These are phyloP conservation scores for Cephus pygmeus DNA, from an alignment of 2,888 invertebrate species.

Conservation along the genomic window DNA sequence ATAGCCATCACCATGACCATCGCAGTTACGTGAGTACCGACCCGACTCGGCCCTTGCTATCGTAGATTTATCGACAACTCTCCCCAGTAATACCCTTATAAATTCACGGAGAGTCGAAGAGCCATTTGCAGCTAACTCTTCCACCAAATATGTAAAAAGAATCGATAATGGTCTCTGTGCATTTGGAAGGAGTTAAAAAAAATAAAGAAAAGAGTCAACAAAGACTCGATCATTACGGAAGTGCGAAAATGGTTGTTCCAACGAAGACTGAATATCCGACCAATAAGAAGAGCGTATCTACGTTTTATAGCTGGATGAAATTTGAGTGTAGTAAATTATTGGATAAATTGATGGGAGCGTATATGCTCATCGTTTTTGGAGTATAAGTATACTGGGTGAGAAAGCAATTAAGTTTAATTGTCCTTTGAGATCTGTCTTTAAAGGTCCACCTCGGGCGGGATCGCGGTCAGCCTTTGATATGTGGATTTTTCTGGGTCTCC, in stretches of 20 bases:
- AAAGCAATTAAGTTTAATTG: constrained; percentile 15
- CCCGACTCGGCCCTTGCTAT: constrained; percentile 33
- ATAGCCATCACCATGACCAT: constrained; percentile 26
- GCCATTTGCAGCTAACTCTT: constrained; percentile 39
- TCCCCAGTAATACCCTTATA: constrained; percentile 49
- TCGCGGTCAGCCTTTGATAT: neutral
- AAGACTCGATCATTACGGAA: neutral
- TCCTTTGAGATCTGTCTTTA: neutral
- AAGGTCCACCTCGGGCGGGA: neutral
- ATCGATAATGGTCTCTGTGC: constrained; percentile 6
- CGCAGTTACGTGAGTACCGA: constrained; percentile 36
- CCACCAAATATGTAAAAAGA: constrained; percentile 23
- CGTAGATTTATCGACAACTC: constrained; percentile 48
- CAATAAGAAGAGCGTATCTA: neutral
- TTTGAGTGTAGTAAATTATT: neutral
- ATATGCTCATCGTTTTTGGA: neutral
- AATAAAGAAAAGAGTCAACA: neutral
- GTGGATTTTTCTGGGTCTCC: neutral
- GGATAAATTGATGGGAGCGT: neutral
- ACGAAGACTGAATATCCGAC: neutral
- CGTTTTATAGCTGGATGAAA: neutral
- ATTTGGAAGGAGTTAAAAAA: neutral
- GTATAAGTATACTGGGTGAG: neutral
- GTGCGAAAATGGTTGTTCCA: neutral
- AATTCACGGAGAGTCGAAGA: constrained; percentile 45